phyloP scores from a whole-genome alignment of 2,888 invertebrate species.

The Nowickia ferox region DNA sequence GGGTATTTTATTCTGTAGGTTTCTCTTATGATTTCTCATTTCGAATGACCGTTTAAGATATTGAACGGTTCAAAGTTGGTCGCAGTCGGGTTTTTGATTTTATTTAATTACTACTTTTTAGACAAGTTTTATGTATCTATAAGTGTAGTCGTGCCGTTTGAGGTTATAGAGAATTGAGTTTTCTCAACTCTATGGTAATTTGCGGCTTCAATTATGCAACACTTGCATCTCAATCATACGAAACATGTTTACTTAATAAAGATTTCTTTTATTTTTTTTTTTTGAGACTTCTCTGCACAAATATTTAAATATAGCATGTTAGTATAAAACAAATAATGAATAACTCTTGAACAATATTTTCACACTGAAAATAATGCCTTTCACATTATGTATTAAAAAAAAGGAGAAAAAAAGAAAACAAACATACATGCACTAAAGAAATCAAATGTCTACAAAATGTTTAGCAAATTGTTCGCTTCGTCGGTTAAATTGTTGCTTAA shows the following conservation, averaged over 20 bases:
- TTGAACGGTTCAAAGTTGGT: too few relatives aligned
- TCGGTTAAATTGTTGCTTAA: constrained; percentile 55
- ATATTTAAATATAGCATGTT: constrained; percentile 39
- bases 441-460: constrained; percentile 58
- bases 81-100: too few relatives aligned
- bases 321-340: not conserved
- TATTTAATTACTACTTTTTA: too few relatives aligned
- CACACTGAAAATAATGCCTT: constrained; percentile 30
- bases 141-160: too few relatives aligned
- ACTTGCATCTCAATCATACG: not conserved
- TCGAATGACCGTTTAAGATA: too few relatives aligned
- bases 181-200: not conserved
- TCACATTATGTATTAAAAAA: constrained; percentile 1
- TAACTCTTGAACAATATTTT: constrained; percentile 27
- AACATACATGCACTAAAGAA: constrained; percentile 31
- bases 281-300: constrained; percentile 10
- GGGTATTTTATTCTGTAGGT: too few relatives aligned
- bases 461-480: constrained; percentile 60
- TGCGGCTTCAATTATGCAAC: not conserved
- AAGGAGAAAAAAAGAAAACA: not conserved
- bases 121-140: too few relatives aligned
- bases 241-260: not conserved
- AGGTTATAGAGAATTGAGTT: too few relatives aligned
- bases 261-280: not conserved
- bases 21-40: too few relatives aligned